Conservation (phyloP, 92 coral and sea anemone genomes). For the Palythoa caribaeorum region DNA sequence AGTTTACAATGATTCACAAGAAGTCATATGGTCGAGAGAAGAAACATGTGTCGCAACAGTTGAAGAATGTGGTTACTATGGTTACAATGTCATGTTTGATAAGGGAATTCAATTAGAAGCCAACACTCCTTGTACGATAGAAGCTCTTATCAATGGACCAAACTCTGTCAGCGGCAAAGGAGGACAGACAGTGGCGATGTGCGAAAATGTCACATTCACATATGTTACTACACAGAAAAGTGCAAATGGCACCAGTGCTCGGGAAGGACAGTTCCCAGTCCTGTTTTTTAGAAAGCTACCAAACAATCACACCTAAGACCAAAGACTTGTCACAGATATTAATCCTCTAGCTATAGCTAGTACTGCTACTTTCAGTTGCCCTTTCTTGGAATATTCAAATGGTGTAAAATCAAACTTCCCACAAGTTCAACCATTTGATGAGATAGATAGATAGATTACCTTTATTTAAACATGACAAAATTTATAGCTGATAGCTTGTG, state of each 20-base stretch:
- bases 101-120: constrained; percentile 46
- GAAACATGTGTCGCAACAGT: constrained; percentile 40
- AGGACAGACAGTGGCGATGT: constrained; percentile 27
- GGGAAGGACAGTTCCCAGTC: constrained; percentile 36
- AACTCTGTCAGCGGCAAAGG: constrained; percentile 49
- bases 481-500: no score
- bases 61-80: constrained; percentile 49
- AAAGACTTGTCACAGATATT: neutral
- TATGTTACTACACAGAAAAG: constrained; percentile 51
- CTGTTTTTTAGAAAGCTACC: constrained; percentile 36
- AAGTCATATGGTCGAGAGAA: constrained; percentile 43
- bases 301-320: neutral
- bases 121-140: constrained; percentile 38
- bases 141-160: constrained; percentile 32
- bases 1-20: constrained; percentile 43
- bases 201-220: constrained; percentile 41
- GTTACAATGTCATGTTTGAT: constrained; percentile 45
- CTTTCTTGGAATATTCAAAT: no score
- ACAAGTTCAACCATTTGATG: no score
- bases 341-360: neutral
- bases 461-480: no score
- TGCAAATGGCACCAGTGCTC: constrained; percentile 46
- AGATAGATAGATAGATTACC: no score
- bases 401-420: no score
- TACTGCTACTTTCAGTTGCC: no score